Evolutionary conservation across 2,888 invertebrate genomes (phyloP).

Genomic region (Eupithecia inturbata): DNA sequence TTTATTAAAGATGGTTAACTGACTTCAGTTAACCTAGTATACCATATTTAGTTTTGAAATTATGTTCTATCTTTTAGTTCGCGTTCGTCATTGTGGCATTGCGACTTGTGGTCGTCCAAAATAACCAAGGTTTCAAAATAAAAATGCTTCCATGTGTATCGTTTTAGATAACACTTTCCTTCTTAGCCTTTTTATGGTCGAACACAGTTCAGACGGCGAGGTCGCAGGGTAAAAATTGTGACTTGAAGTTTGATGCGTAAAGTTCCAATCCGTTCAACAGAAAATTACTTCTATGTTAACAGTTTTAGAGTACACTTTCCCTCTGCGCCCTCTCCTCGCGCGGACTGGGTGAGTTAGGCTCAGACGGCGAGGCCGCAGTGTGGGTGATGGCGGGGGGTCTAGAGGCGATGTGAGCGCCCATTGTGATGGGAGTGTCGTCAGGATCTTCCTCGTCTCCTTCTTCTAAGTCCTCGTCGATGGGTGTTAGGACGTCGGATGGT

Average conservation of each 20-base stretch:
- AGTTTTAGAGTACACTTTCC: conserved; percentile 88
- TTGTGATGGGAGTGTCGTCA: conserved; percentile 88
- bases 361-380: conserved; percentile 88
- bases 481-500: conserved; percentile 89
- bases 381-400: conserved; percentile 89
- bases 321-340: conserved; percentile 82
- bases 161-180: background rate
- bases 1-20: background rate
- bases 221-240: background rate
- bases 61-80: background rate
- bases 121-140: background rate
- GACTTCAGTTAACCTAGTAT: too few relatives aligned
- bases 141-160: background rate
- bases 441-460: conserved; percentile 90
- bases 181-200: background rate
- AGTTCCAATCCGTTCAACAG: background rate
- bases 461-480: conserved; percentile 91
- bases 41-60: background rate
- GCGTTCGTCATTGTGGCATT: background rate
- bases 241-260: conserved; percentile 1
- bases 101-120: background rate
- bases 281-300: background rate
- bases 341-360: conserved; percentile 69
- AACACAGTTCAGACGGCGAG: background rate
- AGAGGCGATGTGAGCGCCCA: conserved; percentile 72